Evolutionary conservation across 2,888 invertebrate species (phyloP).

Genomic region (Prenolepis imparis): DNA sequence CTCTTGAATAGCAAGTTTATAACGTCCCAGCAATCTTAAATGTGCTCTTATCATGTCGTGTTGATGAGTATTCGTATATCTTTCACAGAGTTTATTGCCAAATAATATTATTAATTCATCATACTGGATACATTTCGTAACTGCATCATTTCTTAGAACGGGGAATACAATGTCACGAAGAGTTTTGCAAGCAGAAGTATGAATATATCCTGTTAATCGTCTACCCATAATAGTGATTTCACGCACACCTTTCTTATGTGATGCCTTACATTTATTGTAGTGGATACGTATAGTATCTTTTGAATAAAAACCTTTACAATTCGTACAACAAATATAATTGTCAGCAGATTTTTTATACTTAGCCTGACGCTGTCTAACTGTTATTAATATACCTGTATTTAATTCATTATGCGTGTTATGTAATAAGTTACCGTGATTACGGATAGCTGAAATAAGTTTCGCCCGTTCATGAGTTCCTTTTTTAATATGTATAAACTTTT

Average conservation of each 20-base stretch:
- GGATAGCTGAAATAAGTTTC: conserved; percentile 60
- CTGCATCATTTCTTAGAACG: conserved; percentile 63
- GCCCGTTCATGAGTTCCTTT: conserved; percentile 41
- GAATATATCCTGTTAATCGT: conserved; percentile 62
- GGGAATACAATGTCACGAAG: conserved; percentile 62
- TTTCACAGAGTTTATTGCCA: conserved; percentile 64
- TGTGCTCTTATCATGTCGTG: conserved; percentile 62
- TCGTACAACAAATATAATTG: conserved; percentile 24
- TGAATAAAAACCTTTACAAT: conserved; percentile 67
- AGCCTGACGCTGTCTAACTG: conserved; percentile 61
- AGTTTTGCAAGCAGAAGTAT: conserved; percentile 49
- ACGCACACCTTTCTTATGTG: conserved; percentile 57
- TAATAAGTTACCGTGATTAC: conserved; percentile 58
- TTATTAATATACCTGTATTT: conserved; percentile 67
- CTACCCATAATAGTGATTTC: conserved; percentile 61
- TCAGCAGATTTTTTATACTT: conserved; percentile 51
- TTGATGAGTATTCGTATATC: conserved; percentile 57
- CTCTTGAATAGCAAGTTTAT: conserved; percentile 14
- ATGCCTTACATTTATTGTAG: conserved; percentile 58
- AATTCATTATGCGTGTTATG: conserved; percentile 59
- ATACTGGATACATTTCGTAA: conserved; percentile 64
- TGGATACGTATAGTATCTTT: conserved; percentile 67
- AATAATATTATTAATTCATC: conserved; percentile 65
- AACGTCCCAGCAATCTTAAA: conserved; percentile 50
- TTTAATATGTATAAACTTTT: conserved; percentile 57